Evolutionary conservation across 1,140 invertebrate species (phyloP).

Genomic region (Atta cephalotes): DNA sequence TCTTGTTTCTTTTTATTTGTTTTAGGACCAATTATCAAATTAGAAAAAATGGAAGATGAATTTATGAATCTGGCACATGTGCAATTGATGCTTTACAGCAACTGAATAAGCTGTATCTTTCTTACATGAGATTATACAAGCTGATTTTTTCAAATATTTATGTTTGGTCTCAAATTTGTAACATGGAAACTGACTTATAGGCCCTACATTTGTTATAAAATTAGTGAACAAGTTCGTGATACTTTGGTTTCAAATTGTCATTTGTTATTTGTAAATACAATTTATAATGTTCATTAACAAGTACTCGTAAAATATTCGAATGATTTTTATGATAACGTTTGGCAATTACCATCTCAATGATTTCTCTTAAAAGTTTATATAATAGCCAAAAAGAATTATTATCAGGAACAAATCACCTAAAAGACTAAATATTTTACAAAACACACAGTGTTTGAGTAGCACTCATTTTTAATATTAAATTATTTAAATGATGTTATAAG

Average conservation of each 20-base stretch:
- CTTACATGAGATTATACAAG: too few species aligned
- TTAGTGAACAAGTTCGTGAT: background rate
- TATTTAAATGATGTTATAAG: background rate
- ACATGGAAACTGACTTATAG: too few species aligned
- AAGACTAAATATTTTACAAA: conserved; percentile 14
- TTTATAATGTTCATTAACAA: conserved; percentile 2
- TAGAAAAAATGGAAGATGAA: too few species aligned
- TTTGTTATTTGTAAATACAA: conserved; percentile 19
- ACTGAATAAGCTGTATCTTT: too few species aligned
- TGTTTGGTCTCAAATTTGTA: too few species aligned
- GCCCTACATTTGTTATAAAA: too few species aligned
- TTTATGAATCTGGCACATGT: too few species aligned
- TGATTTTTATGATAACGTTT: background rate
- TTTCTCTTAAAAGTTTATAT: conserved; percentile 6
- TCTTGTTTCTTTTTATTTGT: too few species aligned
- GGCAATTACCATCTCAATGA: background rate
- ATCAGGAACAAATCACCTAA: conserved; percentile 9
- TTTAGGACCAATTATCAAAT: too few species aligned
- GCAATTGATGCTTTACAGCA: too few species aligned
- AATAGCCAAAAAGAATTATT: conserved; percentile 18
- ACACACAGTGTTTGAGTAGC: background rate
- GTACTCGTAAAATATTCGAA: background rate
- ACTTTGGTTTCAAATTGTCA: conserved; percentile 5
- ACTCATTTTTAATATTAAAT: conserved; percentile 19
- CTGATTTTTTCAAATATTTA: too few species aligned